Base-by-base conservation (phyloP, 2,888 invertebrate genomes). In the Opisthograptis luteolata region DNA sequence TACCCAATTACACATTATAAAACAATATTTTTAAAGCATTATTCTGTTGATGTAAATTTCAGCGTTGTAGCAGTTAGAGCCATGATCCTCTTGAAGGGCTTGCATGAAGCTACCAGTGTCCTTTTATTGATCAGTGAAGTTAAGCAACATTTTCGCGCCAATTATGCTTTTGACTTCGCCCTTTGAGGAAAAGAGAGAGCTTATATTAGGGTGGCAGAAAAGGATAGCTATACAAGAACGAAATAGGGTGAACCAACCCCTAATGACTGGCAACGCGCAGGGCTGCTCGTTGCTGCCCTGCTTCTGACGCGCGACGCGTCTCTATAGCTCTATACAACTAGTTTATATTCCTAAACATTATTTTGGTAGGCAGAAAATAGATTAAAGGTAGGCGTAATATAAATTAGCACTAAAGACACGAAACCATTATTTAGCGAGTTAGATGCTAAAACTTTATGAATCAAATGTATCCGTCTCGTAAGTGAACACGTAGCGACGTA, bases 221-320 rank as follows among this genome's bases (percentile, higher is more conserved):
- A 78, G 68, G 88, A 87, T 54, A 67, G 80, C 60, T 40, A 73
- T 62, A 79, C 45, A 53, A 64, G 70, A 79, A 79, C 70, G 76
- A 76, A 82, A 75, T 80, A 84, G 88, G 87, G 86, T 84, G 86
- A 81, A 80, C 75, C 84, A 79, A 86, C 88, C 89, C 89, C 81
- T 84, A 81, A 82, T 73, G 76, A 78, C 71, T 64, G 79, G 76
- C 74, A 73, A 75, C 74, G 72, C 67, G 65, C 64, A 66, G 62
- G 66, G 32, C 19, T n/a, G n/a, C n/a, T n/a, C n/a, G n/a, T n/a
- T n/a, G 15, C 70, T 70, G 73, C 64, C 73, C 72, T n/a, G n/a
- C n/a, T n/a, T n/a, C n/a, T 14, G 41, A 28, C 25, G 8, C 35
- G n/a, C 12, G 27, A 22, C 34, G n/a, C 10, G 31, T 37, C 14